Evolutionary conservation across 2,888 invertebrate species (phyloP).

Genomic region (Ophion ventricosus): DNA sequence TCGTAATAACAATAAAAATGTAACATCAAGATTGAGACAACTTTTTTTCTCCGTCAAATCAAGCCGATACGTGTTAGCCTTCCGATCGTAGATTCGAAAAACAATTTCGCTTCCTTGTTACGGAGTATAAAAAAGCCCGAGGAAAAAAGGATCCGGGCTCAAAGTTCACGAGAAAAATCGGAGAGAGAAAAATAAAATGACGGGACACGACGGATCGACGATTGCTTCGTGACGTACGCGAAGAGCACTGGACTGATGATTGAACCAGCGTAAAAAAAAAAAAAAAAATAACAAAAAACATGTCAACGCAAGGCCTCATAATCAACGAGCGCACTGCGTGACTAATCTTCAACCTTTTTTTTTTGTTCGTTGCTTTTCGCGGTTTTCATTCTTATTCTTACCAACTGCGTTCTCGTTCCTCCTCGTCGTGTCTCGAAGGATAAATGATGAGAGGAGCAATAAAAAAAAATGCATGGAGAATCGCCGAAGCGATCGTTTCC

Average conservation of each 20-base stretch:
- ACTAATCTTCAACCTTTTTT: slow-evolving; percentile 48
- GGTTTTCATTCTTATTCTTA: slow-evolving; percentile 35
- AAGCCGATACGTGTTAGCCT: too few relatives aligned
- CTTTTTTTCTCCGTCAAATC: too few relatives aligned
- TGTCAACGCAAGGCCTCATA: slow-evolving; percentile 24
- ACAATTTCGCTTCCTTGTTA: not conserved
- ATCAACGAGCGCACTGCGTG: slow-evolving; percentile 40
- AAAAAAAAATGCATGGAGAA: slow-evolving; percentile 33
- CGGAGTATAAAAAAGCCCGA: not conserved
- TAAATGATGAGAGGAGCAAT: slow-evolving; percentile 15
- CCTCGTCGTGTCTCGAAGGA: slow-evolving; percentile 20
- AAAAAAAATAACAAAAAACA: slow-evolving; percentile 2
- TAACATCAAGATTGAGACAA: too few relatives aligned
- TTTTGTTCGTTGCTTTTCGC: slow-evolving; percentile 21
- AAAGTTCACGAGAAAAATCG: not conserved
- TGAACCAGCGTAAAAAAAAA: slow-evolving; percentile 37
- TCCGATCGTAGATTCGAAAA: not conserved
- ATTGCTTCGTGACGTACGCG: slow-evolving; percentile 11
- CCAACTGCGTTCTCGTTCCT: slow-evolving; percentile 25
- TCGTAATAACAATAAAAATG: too few relatives aligned
- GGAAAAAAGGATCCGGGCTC: not conserved
- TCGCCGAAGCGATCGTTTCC: slow-evolving; percentile 36
- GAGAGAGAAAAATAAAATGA: slow-evolving; percentile 1
- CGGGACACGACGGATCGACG: not conserved
- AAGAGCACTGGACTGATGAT: slow-evolving; percentile 6